These are phyloP conservation scores for Sinella curviseta DNA, from an alignment of 1,140 invertebrate genomes.

Conservation along the genomic window DNA sequence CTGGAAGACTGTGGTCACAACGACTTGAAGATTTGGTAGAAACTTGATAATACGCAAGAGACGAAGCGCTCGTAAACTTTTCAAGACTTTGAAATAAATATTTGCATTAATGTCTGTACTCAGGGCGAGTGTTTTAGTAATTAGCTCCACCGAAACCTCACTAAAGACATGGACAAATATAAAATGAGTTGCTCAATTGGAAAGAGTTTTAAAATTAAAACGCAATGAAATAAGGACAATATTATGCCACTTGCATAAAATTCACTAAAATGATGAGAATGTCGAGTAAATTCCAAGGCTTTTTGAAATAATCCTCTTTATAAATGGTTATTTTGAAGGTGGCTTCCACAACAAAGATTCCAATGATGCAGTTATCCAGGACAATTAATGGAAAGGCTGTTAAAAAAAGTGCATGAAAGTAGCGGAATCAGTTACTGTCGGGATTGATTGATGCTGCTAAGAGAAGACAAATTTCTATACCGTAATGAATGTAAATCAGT, in stretches of 20 bases:
- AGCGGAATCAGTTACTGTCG: too few species aligned
- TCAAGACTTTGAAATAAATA: constrained; percentile 49
- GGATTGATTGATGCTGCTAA: not conserved
- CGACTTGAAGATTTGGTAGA: constrained; percentile 51
- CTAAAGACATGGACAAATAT: constrained; percentile 28
- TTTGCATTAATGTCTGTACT: constrained; percentile 45
- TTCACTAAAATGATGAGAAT: constrained; percentile 51
- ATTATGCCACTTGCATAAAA: constrained; percentile 31
- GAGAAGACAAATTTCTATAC: constrained; percentile 31
- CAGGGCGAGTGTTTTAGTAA: constrained; percentile 39
- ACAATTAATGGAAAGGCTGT: constrained; percentile 35
- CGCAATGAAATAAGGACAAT: too few species aligned
- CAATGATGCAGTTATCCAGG: constrained; percentile 50
- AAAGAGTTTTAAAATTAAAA: not conserved
- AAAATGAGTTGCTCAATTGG: too few species aligned
- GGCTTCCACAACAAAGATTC: constrained; percentile 48
- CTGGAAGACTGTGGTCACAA: constrained; percentile 51
- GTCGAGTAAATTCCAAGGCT: constrained; percentile 51
- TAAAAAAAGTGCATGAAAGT: not conserved
- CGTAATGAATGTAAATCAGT: constrained; percentile 32
- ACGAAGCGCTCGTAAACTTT: constrained; percentile 51
- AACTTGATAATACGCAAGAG: constrained; percentile 50
- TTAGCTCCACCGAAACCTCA: constrained; percentile 43
- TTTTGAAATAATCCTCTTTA: constrained; percentile 49
- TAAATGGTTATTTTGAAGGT: constrained; percentile 50